Base-by-base conservation (phyloP, 1,140 invertebrate species). In the Drosophila trapezifrons region DNA sequence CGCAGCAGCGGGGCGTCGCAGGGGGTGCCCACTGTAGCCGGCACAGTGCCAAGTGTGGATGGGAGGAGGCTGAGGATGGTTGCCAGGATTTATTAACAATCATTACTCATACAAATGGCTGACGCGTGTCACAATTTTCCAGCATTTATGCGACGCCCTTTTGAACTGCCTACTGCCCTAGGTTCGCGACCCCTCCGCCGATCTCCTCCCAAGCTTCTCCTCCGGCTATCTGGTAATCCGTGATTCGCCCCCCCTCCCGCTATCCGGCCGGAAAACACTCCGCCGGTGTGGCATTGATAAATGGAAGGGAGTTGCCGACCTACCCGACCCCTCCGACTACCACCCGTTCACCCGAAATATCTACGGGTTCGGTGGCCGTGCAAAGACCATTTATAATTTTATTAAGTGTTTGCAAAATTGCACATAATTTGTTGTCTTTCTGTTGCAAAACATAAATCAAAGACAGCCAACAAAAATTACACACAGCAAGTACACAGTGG, bases 91-190 rank as follows among this genome's bases (percentile, higher is more conserved):
- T 89, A 89, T 89, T 89, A 89, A 89, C 84, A 90, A 89, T 89
- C 84, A 89, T 89, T 89, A 89, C 84, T 89, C 84, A 89, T 89
- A 89, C 80, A 89, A 89, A 89, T 89, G 84, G 84, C 77, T 89
- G 84, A 89, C 80, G 84, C 84, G 84, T 89, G 84, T 89, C 84
- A 89, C 84, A 89, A 89, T 89, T 89, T 90, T 81, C 77, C 84
- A 90, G 84, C 80, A 75, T 84, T 89, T 90, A 89, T 90, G 80
- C 80, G 74, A 78, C 80, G 74, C 70, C 85, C 77, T 80, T 71
- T 89, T 80, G 77, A 89, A 90, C 84, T 87, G 79, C 46, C 78
- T 75, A 71, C 75, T 71, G 67, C 25, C 64, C 65, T 69, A 56
- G 51, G 67, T 20, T 69, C 47, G 25, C 47, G 63, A 64, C 62